phyloP scores from a whole-genome alignment of 1,140 invertebrate genomes.

The Rhagoletis pomonella region DNA sequence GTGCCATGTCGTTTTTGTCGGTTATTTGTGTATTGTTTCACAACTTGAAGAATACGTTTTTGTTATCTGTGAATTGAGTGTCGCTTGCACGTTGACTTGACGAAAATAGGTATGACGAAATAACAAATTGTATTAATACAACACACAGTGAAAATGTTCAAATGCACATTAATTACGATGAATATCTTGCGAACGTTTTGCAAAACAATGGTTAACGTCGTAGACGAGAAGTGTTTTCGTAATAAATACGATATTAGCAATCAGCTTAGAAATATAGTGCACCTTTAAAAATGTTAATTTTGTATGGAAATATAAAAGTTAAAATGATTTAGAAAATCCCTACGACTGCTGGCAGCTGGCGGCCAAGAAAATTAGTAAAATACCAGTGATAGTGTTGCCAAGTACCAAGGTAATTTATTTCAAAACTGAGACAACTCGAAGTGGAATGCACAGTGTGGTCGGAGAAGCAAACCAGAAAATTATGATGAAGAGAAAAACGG shows the following conservation, averaged over 20 bases:
- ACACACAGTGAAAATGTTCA: too few relatives aligned
- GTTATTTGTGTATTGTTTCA: background rate
- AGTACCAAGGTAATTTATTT: background rate
- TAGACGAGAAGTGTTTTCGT: background rate
- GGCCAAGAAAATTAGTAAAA: conserved; percentile 44
- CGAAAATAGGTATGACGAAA: conserved; percentile 72
- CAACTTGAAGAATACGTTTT: background rate
- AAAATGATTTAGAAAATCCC: background rate
- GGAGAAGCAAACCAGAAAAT: too few relatives aligned
- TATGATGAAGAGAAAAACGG: too few relatives aligned
- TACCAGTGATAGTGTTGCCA: conserved; percentile 18
- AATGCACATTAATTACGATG: conserved; percentile 6
- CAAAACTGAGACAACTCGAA: background rate
- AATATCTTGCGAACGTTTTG: background rate
- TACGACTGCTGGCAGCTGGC: conserved; percentile 41
- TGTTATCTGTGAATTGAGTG: background rate
- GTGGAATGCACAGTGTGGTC: background rate
- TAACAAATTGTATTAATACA: conserved; percentile 27
- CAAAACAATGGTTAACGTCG: background rate
- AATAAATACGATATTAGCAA: background rate
- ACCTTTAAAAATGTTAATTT: conserved; percentile 26
- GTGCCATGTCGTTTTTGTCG: background rate
- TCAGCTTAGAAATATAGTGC: background rate
- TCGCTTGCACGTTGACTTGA: conserved; percentile 56
- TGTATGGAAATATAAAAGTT: conserved; percentile 13